Evolutionary conservation across 2,113 vertebrate genomes (phyloP).

Genomic region (Panthera leo): DNA sequence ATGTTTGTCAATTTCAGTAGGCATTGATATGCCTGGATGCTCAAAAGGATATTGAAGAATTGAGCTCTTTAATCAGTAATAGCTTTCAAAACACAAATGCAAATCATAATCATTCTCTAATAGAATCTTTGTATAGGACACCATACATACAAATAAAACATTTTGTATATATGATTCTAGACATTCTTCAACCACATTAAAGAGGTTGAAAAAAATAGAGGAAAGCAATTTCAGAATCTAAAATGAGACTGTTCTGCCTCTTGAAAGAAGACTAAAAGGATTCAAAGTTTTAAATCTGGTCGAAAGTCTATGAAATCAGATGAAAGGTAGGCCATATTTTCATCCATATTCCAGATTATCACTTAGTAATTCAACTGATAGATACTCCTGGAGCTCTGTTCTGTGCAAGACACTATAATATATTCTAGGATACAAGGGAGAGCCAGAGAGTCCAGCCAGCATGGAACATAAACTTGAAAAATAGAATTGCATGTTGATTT

Average conservation of each 20-base stretch:
- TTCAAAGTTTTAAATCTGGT: not conserved
- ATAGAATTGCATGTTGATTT: not conserved
- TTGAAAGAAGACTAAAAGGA: not conserved
- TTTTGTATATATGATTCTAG: not conserved
- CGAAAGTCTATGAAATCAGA: not conserved
- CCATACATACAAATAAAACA: not conserved
- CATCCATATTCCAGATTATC: not conserved
- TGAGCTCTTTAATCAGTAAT: constrained; percentile 3
- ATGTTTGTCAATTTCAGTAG: not conserved
- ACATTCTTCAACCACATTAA: constrained; percentile 19
- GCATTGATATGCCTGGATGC: not conserved
- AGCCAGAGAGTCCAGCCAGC: not conserved
- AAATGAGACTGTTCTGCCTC: not conserved
- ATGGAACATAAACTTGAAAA: not conserved
- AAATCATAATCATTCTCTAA: constrained; percentile 1
- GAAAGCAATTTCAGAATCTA: not conserved
- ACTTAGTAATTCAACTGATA: not conserved
- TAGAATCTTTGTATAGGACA: not conserved
- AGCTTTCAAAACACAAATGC: constrained; percentile 6
- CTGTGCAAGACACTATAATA: not conserved
- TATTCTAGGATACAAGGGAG: not conserved
- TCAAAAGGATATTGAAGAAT: constrained; percentile 11
- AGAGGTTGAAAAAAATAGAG: not conserved
- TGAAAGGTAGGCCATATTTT: not conserved
- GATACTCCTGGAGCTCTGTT: not conserved